Evolutionary conservation across 2,888 invertebrate species (phyloP).

Genomic region (Reticulitermes lucifugus): DNA sequence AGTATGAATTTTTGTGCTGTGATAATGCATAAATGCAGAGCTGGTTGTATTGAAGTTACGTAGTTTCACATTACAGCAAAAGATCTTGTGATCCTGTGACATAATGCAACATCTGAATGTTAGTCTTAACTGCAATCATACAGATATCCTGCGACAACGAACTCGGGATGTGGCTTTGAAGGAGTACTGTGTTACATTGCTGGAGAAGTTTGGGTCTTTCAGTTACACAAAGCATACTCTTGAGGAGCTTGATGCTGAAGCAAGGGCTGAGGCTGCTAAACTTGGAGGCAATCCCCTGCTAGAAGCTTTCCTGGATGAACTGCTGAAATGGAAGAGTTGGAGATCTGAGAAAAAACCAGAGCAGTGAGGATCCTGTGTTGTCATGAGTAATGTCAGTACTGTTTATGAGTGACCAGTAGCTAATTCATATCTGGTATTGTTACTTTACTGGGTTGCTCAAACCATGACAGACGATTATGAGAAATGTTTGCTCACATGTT

Average conservation of each 20-base stretch:
- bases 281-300: slow-evolving; percentile 87
- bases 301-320: slow-evolving; percentile 79
- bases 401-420: background rate
- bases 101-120: too few relatives aligned
- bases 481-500: background rate
- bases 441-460: background rate
- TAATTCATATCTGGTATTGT: background rate
- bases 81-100: too few relatives aligned
- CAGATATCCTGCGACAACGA: slow-evolving; percentile 91
- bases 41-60: too few relatives aligned
- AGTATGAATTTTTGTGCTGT: too few relatives aligned
- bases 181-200: slow-evolving; percentile 87
- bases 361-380: background rate
- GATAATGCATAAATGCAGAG: too few relatives aligned
- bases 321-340: slow-evolving; percentile 70
- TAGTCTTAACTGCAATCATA: too few relatives aligned
- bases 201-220: slow-evolving; percentile 91
- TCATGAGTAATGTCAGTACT: background rate
- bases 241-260: slow-evolving; percentile 77
- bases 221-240: slow-evolving; percentile 85
- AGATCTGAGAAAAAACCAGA: background rate
- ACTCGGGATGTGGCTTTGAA: slow-evolving; percentile 93
- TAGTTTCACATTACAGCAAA: too few relatives aligned
- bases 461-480: background rate
- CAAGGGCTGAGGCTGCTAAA: slow-evolving; percentile 78